These are phyloP conservation scores for Acanthis flammea DNA, from an alignment of 2,797 vertebrate species.

Conservation along the genomic window DNA sequence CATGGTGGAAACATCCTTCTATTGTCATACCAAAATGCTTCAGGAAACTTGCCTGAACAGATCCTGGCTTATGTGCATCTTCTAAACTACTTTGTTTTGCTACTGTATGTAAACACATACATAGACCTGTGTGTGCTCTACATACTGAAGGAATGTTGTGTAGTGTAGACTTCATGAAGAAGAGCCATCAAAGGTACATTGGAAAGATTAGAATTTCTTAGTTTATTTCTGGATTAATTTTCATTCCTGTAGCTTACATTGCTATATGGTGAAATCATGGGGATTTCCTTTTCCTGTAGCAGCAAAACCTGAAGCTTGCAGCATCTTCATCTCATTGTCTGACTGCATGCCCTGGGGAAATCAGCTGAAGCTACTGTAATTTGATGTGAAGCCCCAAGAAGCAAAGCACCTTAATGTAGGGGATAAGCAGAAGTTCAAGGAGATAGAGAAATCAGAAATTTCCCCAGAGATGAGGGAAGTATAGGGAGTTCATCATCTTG, in stretches of 20 bases:
- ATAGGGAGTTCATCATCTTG: neutral
- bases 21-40: neutral
- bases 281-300: conserved; percentile 45
- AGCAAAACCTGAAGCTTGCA: conserved; percentile 17
- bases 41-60: neutral
- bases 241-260: neutral
- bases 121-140: neutral
- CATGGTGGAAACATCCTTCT: neutral
- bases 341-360: neutral
- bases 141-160: neutral
- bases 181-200: neutral
- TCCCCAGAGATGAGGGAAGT: neutral
- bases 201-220: neutral
- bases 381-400: neutral
- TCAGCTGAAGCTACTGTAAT: neutral
- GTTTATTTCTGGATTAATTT: neutral
- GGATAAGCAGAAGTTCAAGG: neutral
- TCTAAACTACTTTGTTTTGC: neutral
- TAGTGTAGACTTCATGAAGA: neutral
- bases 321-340: neutral
- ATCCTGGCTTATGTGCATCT: neutral
- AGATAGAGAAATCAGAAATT: neutral
- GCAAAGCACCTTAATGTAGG: neutral
- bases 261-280: neutral
- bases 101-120: neutral